phyloP scores from a whole-genome alignment of 2,797 vertebrate genomes.

The Acanthopagrus latus region DNA sequence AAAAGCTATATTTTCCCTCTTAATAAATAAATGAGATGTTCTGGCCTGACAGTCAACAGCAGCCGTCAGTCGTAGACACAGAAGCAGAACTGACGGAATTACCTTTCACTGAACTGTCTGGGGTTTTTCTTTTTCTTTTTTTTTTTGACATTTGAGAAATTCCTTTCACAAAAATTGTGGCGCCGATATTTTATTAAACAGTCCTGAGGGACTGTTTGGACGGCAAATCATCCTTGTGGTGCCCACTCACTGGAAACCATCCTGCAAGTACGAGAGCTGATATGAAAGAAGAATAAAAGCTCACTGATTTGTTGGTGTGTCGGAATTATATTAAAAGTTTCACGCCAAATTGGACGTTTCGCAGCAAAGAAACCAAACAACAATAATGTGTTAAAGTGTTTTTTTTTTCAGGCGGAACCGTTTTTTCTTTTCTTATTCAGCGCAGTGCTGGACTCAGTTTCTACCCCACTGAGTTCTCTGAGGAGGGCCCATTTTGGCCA shows the following conservation, averaged over 20 bases:
- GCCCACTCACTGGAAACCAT: conserved; percentile 22
- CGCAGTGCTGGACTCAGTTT: conserved; percentile 5
- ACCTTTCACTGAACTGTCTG: conserved; percentile 42
- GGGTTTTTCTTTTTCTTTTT: neutral
- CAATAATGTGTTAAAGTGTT: neutral
- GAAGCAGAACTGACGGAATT: conserved; percentile 36
- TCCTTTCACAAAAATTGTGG: conserved; percentile 36
- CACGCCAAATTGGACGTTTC: neutral
- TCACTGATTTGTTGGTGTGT: conserved; percentile 23
- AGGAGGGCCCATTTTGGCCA: conserved; percentile 21
- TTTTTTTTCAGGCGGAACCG: neutral
- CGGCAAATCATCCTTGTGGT: conserved; percentile 21
- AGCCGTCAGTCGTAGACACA: neutral
- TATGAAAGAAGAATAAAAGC: conserved; percentile 22
- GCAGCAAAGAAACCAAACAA: neutral
- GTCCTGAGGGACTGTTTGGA: conserved; percentile 21
- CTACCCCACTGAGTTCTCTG: neutral
- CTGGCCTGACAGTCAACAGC: conserved; percentile 6
- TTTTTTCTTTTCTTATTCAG: conserved; percentile 1
- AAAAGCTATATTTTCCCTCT: neutral
- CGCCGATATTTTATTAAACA: conserved; percentile 30
- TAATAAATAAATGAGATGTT: conserved; percentile 30
- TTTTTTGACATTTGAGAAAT: conserved; percentile 35
- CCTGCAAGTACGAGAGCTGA: conserved; percentile 4
- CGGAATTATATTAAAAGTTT: conserved; percentile 16